Evolutionary conservation across 2,888 invertebrate species (phyloP), one percentile per base, ranked within the genome.

Genomic region (Hirtodrosophila histrioides): DNA sequence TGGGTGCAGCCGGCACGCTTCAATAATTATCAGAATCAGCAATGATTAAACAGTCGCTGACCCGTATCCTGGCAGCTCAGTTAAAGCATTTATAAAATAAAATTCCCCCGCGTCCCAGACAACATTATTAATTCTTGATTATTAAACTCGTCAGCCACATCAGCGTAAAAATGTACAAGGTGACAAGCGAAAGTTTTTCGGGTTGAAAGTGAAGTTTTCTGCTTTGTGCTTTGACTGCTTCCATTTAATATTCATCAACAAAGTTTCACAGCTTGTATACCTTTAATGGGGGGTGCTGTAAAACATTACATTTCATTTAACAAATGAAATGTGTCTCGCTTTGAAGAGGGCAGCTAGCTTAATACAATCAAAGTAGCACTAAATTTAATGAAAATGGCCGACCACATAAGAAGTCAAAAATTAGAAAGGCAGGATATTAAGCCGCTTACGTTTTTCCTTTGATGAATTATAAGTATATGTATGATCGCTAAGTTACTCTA

Each of bases 81-180:
- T 51, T 65, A 36, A n/a, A 10, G 9, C 17, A 53, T 43, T 54
- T 74, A 27, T 37, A 49, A 74, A 58, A 49, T 73, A 80, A 61
- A 1, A 72, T 68, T 66, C 55, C 50, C 44, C 60, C 46, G 49
- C 36, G 48, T 35, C n/a, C 44, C 80, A 50, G 27, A 5, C 4
- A 63, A 53, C 66, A 60, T 61, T 51, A 80, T 80, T 73, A 69
- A 84, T 73, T 64, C 55, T 40, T 65, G 63, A 66, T 77, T 58
- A 63, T 69, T 80, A 61, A 57, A 58, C 62, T 58, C 45, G 49
- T 46, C 46, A 55, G 35, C 12, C 27, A 6, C 48, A 37, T 53
- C 31, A 40, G 46, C 45, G 29, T 23, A 8, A 46, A 75, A 51
- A 40, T 48, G 24, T 35, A 24, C 11, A 29, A 40, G 48, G 36